phyloP scores from a whole-genome alignment of 1,140 invertebrate genomes.

The Trachymyrmex cornetzi region DNA sequence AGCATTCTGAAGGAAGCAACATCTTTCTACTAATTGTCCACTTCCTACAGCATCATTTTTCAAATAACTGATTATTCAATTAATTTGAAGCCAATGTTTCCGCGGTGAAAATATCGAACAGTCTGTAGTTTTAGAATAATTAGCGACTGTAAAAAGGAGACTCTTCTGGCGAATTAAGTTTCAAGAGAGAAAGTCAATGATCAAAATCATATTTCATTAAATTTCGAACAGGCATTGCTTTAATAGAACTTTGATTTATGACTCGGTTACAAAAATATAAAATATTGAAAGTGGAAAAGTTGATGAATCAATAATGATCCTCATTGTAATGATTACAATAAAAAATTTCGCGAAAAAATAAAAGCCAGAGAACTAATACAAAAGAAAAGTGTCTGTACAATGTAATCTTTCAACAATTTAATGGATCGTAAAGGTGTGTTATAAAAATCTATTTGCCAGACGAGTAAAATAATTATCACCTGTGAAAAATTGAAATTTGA shows the following conservation, averaged over 20 bases:
- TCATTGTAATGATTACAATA: neutral
- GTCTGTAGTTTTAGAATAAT: neutral
- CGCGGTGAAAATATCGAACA: neutral
- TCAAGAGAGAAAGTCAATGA: neutral
- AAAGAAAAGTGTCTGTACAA: neutral
- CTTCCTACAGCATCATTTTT: neutral
- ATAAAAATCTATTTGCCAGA: neutral
- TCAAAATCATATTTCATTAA: neutral
- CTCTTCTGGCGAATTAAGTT: neutral
- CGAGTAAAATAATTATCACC: neutral
- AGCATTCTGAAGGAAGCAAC: neutral
- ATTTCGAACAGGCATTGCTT: neutral
- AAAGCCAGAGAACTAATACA: neutral
- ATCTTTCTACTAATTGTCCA: neutral
- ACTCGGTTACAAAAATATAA: neutral
- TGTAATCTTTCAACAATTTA: neutral
- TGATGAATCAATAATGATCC: neutral
- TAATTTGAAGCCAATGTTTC: neutral
- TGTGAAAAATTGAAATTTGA: neutral
- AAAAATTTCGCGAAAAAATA: neutral
- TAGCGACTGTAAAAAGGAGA: neutral
- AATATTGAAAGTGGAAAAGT: neutral
- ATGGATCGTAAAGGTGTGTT: neutral
- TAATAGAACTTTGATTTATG: neutral
- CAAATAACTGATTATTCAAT: neutral